Conservation (phyloP, 92 coral and sea anemone genomes). For the Heteractis magnifica region DNA sequence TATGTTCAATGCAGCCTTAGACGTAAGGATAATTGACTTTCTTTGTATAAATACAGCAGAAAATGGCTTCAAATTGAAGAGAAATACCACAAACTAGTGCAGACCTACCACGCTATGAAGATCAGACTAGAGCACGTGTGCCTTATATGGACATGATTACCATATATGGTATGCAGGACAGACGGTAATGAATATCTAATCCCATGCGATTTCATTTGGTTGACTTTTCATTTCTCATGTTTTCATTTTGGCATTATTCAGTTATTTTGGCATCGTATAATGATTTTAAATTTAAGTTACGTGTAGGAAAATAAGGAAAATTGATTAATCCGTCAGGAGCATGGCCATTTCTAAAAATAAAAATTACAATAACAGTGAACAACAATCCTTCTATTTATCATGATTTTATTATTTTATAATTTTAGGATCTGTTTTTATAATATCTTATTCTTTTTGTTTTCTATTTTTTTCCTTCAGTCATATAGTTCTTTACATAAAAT, state of each 20-base stretch:
- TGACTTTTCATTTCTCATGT: conserved; percentile 6
- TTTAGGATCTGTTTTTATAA: no score
- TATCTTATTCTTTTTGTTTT: no score
- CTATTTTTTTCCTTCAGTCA: no score
- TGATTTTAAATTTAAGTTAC: background rate
- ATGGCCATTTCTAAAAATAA: no score
- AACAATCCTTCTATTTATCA: no score
- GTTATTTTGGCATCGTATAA: background rate
- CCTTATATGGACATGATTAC: conserved; percentile 59
- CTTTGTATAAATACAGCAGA: background rate
- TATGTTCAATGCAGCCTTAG: background rate
- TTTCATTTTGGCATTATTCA: background rate
- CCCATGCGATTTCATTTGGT: conserved; percentile 50
- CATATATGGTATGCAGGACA: conserved; percentile 43
- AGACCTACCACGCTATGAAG: conserved; percentile 39
- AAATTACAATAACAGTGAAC: no score
- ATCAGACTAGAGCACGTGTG: conserved; percentile 35
- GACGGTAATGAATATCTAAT: conserved; percentile 61
- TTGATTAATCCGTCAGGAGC: no score
- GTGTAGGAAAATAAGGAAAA: background rate
- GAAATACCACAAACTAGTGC: background rate
- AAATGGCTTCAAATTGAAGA: conserved; percentile 6
- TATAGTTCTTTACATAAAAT: no score
- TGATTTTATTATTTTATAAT: no score
- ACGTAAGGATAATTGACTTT: background rate